Evolutionary conservation across 2,888 invertebrate species (phyloP).

Genomic region (Caenorhabditis sinica): DNA sequence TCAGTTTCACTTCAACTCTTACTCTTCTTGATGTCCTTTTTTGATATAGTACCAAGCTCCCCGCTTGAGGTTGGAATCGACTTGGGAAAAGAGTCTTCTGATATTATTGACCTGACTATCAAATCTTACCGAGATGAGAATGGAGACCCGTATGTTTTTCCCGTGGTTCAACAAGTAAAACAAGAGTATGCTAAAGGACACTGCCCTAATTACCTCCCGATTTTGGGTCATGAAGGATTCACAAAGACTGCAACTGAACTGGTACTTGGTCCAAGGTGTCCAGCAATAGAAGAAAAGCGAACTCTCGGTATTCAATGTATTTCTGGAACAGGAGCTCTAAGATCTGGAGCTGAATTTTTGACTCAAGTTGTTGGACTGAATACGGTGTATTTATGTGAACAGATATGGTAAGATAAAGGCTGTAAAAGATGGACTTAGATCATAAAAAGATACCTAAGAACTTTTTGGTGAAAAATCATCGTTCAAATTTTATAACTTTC

Average conservation of each 20-base stretch:
- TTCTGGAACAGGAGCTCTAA: constrained; percentile 95
- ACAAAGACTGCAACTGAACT: constrained; percentile 88
- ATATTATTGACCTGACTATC: constrained; percentile 90
- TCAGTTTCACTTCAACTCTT: not conserved
- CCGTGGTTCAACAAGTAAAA: constrained; percentile 94
- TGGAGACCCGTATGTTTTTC: constrained; percentile 97
- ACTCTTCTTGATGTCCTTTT: not conserved
- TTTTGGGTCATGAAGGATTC: constrained; percentile 91
- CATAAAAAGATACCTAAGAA: too few species aligned
- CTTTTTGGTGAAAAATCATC: too few species aligned
- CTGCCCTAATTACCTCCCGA: constrained; percentile 96
- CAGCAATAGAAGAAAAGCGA: constrained; percentile 85
- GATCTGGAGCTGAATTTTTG: constrained; percentile 94
- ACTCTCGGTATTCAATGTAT: constrained; percentile 89
- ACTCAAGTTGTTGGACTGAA: constrained; percentile 86
- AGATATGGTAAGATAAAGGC: constrained; percentile 89
- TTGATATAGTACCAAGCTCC: not conserved
- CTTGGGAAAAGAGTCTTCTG: not conserved
- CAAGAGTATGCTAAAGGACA: constrained; percentile 87
- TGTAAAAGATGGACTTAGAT: too few species aligned
- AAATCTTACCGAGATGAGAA: constrained; percentile 95
- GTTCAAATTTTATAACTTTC: constrained; percentile 6
- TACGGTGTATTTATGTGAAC: constrained; percentile 90
- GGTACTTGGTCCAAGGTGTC: constrained; percentile 91
- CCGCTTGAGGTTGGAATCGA: constrained; percentile 85